These are phyloP conservation scores for Aramus guarauna DNA, from an alignment of 2,113 vertebrate species.

Conservation along the genomic window DNA sequence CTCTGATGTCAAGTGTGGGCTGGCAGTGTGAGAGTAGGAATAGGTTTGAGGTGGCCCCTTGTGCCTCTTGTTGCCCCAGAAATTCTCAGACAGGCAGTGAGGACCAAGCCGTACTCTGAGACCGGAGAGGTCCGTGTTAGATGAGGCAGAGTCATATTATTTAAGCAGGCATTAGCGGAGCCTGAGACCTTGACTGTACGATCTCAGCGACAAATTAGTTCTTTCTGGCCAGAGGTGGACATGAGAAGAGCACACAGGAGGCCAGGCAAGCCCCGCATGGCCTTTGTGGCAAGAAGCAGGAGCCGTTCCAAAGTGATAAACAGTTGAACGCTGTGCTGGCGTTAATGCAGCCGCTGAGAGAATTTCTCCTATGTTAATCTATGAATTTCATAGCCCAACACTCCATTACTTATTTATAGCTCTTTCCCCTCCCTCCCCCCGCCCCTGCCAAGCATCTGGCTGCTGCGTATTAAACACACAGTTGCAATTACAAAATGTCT, in stretches of 20 bases:
- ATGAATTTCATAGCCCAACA: conserved; percentile 16
- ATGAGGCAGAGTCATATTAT: neutral
- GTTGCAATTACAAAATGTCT: neutral
- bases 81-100: neutral
- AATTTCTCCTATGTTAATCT: neutral
- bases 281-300: neutral
- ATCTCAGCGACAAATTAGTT: neutral
- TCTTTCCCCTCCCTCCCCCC: neutral
- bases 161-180: neutral
- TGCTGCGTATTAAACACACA: neutral
- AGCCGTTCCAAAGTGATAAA: neutral
- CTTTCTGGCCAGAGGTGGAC: neutral
- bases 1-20: neutral
- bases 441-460: neutral
- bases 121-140: accelerated
- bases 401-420: conserved; percentile 14
- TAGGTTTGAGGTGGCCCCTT: neutral
- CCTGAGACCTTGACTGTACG: neutral
- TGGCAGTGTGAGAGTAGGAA: neutral
- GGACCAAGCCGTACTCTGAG: neutral
- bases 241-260: neutral
- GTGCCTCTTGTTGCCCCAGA: neutral
- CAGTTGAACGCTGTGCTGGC: neutral
- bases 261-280: neutral
- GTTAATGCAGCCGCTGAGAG: neutral